phyloP scores from a whole-genome alignment of 2,888 invertebrate genomes.

The Drosophila emarginata region DNA sequence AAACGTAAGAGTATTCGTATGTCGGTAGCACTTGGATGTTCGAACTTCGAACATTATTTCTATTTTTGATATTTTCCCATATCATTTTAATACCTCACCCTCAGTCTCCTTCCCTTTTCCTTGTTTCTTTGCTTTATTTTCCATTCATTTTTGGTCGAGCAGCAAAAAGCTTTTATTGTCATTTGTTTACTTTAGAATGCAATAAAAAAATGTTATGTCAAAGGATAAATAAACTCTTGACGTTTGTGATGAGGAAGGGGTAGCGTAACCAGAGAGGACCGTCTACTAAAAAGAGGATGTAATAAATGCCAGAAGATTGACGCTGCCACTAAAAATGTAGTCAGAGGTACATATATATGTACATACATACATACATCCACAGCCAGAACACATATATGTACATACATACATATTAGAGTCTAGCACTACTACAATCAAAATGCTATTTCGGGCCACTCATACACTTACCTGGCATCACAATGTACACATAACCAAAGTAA shows the following conservation, averaged over 20 bases:
- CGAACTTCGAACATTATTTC: neutral
- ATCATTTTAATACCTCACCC: slow-evolving; percentile 33
- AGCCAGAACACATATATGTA: neutral
- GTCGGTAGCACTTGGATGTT: neutral
- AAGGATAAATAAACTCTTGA: slow-evolving; percentile 48
- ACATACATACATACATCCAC: neutral
- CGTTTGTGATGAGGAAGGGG: neutral
- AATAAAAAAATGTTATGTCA: slow-evolving; percentile 60
- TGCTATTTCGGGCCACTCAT: neutral
- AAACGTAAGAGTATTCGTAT: neutral
- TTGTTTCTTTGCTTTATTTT: slow-evolving; percentile 11
- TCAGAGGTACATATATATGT: neutral
- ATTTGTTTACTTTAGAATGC: slow-evolving; percentile 58
- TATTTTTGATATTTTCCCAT: slow-evolving; percentile 18
- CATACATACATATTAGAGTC: neutral
- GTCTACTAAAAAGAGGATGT: neutral
- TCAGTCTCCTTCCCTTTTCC: neutral
- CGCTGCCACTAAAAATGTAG: neutral
- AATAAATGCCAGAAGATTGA: slow-evolving; percentile 22
- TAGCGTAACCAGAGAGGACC: neutral
- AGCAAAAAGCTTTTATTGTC: slow-evolving; percentile 50
- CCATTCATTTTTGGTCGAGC: slow-evolving; percentile 14
- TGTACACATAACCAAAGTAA: neutral
- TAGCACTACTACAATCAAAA: neutral
- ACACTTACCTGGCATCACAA: neutral